phyloP scores from a whole-genome alignment of 2,797 vertebrate genomes.

The Naso thynnoides region DNA sequence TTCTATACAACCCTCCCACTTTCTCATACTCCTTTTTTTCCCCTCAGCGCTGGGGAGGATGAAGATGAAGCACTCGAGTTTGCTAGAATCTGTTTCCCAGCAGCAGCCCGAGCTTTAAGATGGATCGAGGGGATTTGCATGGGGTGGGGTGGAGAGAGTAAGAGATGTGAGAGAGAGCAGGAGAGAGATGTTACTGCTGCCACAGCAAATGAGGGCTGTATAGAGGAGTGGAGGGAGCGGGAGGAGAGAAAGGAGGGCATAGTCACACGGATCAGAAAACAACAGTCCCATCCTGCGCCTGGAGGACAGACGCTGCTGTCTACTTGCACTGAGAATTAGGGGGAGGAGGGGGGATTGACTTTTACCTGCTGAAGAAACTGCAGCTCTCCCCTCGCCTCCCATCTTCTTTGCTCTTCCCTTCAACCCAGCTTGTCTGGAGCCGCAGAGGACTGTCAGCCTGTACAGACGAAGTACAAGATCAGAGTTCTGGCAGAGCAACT shows the following conservation, averaged over 20 bases:
- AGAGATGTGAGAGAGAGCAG: slow-evolving; percentile 53
- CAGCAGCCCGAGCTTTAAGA: slow-evolving; percentile 74
- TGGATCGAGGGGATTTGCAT: slow-evolving; percentile 78
- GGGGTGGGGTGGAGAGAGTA: slow-evolving; percentile 56
- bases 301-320: slow-evolving; percentile 54
- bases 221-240: slow-evolving; percentile 49
- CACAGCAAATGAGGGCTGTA: slow-evolving; percentile 68
- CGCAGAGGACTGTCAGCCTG: slow-evolving; percentile 54
- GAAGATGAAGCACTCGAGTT: slow-evolving; percentile 78
- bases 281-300: slow-evolving; percentile 60
- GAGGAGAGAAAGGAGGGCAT: slow-evolving; percentile 59
- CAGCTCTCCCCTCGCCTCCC: slow-evolving; percentile 10
- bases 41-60: slow-evolving; percentile 49
- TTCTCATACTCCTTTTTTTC: slow-evolving; percentile 51
- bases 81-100: slow-evolving; percentile 76
- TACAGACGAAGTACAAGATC: slow-evolving; percentile 60
- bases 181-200: slow-evolving; percentile 68
- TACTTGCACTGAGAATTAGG: slow-evolving; percentile 19
- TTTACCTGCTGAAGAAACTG: slow-evolving; percentile 54
- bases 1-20: slow-evolving; percentile 58
- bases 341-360: slow-evolving; percentile 53
- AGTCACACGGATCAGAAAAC: slow-evolving; percentile 70
- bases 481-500: slow-evolving; percentile 59
- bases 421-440: slow-evolving; percentile 56
- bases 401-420: slow-evolving; percentile 29